Percentiles rank a stretch among this genome's conserved stretches.
Conservation (phyloP, 2,888 invertebrate genomes). For the Drosophila formosana region DNA sequence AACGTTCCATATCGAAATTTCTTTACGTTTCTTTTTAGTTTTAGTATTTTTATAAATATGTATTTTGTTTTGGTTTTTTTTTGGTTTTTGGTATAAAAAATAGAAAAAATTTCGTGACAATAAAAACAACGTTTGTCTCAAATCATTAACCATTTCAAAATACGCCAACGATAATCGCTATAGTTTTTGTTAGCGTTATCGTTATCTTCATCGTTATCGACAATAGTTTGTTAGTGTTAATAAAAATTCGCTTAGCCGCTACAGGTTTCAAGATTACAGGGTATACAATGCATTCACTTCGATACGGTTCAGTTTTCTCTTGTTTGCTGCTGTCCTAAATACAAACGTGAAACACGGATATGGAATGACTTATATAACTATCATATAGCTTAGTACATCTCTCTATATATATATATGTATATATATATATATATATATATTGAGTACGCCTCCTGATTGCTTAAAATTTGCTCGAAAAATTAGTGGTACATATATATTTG, state of each 20-base stretch:
- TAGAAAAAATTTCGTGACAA: conserved; percentile 83
- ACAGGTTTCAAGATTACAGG: conserved; percentile 21
- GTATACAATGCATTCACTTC: conserved; percentile 20
- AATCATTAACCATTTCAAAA: conserved; percentile 39
- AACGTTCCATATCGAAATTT: conserved; percentile 36
- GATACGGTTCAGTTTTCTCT: not conserved
- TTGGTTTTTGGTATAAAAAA: conserved; percentile 83
- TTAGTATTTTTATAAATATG: conserved; percentile 1
- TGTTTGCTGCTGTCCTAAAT: conserved; percentile 31
- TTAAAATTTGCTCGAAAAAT: conserved; percentile 78
- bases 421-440: conserved; percentile 38
- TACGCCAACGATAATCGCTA: not conserved
- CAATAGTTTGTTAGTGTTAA: conserved; percentile 14
- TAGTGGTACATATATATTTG: conserved; percentile 58
- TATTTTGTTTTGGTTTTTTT: conserved; percentile 34
- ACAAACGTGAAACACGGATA: conserved; percentile 63
- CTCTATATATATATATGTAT: conserved; percentile 16
- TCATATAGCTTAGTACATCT: conserved; percentile 34
- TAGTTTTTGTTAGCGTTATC: not conserved
- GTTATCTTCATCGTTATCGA: conserved; percentile 13
- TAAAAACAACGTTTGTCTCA: conserved; percentile 68
- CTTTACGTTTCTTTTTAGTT: conserved; percentile 21
- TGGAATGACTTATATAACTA: conserved; percentile 56
- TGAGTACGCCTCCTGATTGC: conserved; percentile 71
- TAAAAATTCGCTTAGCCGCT: conserved; percentile 24